A percentile compares a stretch with the other conserved stretches of the same genome.
Conservation (phyloP, 2,888 invertebrate species). For the Gasteruption jaculator region DNA sequence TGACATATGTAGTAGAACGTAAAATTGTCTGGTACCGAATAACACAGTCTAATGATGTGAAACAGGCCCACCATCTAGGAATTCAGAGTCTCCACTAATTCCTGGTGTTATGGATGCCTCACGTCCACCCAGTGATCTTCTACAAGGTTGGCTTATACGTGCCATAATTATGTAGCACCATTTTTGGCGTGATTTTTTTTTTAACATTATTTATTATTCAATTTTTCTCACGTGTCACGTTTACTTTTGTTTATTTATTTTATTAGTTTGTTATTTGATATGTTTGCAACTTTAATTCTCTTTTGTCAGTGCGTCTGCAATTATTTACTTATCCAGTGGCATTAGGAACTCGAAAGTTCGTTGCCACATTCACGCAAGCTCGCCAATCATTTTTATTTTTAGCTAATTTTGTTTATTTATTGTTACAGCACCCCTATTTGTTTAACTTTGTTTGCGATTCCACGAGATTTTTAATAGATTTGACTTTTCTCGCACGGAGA, state of each 20-base stretch:
- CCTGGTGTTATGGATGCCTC: conserved; percentile 62
- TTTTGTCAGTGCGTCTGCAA: too few relatives aligned
- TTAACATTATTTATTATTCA: conserved; percentile 11
- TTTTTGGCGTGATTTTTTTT: conserved; percentile 16
- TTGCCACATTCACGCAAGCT: too few relatives aligned
- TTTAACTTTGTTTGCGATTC: conserved; percentile 6
- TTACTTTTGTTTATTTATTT: conserved; percentile 22
- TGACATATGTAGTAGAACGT: conserved; percentile 9
- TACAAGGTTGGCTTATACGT: conserved; percentile 48
- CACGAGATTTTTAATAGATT: conserved; percentile 13
- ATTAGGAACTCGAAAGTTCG: too few relatives aligned
- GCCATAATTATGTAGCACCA: conserved; percentile 18
- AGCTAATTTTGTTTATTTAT: too few relatives aligned
- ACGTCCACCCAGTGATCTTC: conserved; percentile 57
- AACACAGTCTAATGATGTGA: conserved; percentile 26
- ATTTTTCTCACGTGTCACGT: conserved; percentile 8
- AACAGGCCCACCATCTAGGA: conserved; percentile 63
- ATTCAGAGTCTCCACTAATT: conserved; percentile 64
- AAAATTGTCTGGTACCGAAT: conserved; percentile 22
- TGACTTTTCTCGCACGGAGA: too few relatives aligned
- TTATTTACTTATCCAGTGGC: too few relatives aligned
- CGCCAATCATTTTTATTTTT: too few relatives aligned
- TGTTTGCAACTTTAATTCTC: too few relatives aligned
- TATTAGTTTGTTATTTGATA: conserved; percentile 10
- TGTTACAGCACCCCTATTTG: conserved; percentile 9